Conservation (phyloP, 1,140 invertebrate genomes). For the Drosophila kepulauana region DNA sequence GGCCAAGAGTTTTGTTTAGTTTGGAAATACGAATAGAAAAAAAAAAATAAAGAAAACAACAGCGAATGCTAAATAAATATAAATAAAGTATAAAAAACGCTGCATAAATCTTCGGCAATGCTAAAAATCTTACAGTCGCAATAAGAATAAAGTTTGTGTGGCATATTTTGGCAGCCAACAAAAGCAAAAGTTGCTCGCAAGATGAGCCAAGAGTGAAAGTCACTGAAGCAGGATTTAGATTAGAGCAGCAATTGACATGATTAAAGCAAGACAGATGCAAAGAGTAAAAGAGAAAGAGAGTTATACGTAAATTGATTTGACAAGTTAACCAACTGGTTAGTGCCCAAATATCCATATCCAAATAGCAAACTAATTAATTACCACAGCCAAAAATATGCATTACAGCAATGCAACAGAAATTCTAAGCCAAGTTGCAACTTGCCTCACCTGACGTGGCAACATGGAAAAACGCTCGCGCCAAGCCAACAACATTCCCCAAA, state of each 20-base stretch:
- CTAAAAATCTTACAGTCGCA: constrained; percentile 15
- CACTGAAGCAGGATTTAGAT: not conserved
- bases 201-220: constrained; percentile 25
- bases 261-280: not conserved
- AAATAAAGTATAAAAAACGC: constrained; percentile 11
- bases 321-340: constrained; percentile 68
- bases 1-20: constrained; percentile 36
- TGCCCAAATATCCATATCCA: constrained; percentile 55
- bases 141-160: constrained; percentile 25
- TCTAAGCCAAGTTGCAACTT: constrained; percentile 55
- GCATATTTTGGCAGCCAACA: constrained; percentile 1
- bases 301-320: constrained; percentile 4
- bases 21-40: constrained; percentile 6
- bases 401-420: constrained; percentile 40
- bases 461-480: constrained; percentile 76
- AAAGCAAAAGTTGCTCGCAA: constrained; percentile 22
- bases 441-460: constrained; percentile 74
- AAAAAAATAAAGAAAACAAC: not conserved
- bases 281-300: not conserved
- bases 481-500: constrained; percentile 72
- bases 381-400: constrained; percentile 55
- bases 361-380: constrained; percentile 78
- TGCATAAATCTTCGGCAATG: constrained; percentile 70
- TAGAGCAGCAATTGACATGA: not conserved
- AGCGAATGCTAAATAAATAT: constrained; percentile 39